phyloP scores from a whole-genome alignment of 2,888 invertebrate genomes.

The Zele albiditarsus region DNA sequence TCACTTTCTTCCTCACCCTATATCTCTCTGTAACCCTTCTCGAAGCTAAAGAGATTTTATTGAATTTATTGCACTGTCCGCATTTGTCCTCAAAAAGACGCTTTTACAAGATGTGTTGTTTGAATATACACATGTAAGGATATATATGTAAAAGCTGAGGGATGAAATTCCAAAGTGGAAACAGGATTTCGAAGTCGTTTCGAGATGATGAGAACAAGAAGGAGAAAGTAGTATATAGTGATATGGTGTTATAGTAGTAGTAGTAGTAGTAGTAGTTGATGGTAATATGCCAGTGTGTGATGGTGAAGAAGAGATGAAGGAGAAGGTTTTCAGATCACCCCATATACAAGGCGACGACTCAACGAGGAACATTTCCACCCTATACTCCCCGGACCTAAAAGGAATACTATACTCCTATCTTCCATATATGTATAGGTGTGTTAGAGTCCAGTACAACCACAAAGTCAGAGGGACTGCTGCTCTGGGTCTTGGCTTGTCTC shows the following conservation, averaged over 20 bases:
- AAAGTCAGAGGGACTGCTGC: slow-evolving; percentile 24
- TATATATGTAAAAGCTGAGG: neutral
- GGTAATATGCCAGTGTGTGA: no score
- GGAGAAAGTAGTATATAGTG: neutral
- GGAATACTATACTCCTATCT: slow-evolving; percentile 36
- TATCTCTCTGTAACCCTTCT: neutral
- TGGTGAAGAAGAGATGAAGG: neutral
- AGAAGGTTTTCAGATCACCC: slow-evolving; percentile 11
- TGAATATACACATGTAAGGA: neutral
- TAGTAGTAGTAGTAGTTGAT: neutral
- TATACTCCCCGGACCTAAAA: slow-evolving; percentile 18
- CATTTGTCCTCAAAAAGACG: neutral
- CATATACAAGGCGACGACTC: slow-evolving; percentile 15
- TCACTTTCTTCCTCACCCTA: neutral
- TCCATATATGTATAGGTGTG: slow-evolving; percentile 24
- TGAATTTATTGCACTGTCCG: slow-evolving; percentile 17
- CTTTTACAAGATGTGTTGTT: slow-evolving; percentile 14
- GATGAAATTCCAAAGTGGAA: slow-evolving; percentile 30
- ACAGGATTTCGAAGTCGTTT: slow-evolving; percentile 16
- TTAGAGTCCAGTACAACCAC: slow-evolving; percentile 26
- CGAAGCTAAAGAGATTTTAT: neutral
- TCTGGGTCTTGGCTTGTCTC: slow-evolving; percentile 51
- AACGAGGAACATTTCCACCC: slow-evolving; percentile 18
- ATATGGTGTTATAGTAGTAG: neutral
- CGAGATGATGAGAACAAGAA: slow-evolving; percentile 23